phyloP scores from a whole-genome alignment of 2,113 vertebrate genomes.

The Dasyornis broadbenti region DNA sequence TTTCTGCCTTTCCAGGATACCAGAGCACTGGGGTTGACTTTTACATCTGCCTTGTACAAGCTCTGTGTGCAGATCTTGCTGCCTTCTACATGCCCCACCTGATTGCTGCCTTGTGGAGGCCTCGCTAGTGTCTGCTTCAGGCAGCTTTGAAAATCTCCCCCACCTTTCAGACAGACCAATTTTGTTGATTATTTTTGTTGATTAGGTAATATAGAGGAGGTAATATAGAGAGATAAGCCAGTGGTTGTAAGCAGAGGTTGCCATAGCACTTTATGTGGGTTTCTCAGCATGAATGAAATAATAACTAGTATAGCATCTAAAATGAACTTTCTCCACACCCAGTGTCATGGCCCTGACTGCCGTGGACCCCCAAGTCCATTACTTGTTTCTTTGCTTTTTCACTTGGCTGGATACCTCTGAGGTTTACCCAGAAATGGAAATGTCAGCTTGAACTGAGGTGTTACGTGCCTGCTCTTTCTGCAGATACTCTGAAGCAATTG shows the following conservation, averaged over 20 bases:
- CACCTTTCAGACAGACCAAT: background rate
- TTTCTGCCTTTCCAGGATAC: background rate
- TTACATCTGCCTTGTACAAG: background rate
- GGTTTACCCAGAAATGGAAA: background rate
- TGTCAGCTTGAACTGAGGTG: background rate
- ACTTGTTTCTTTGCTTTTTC: background rate
- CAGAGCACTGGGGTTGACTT: background rate
- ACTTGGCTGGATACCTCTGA: background rate
- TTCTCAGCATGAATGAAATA: background rate
- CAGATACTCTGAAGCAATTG: background rate
- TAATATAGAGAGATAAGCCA: background rate
- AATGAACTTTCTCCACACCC: background rate
- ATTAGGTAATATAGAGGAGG: background rate
- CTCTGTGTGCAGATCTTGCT: background rate
- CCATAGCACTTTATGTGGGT: background rate
- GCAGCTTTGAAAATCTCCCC: background rate
- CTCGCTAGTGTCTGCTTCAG: background rate
- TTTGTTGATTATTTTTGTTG: background rate
- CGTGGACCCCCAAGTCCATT: fast-evolving
- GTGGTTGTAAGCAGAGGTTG: background rate
- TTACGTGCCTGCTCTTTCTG: background rate
- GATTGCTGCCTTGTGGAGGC: background rate
- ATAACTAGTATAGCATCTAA: background rate
- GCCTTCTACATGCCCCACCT: background rate
- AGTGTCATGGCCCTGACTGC: background rate